phyloP scores from a whole-genome alignment of 2,113 vertebrate genomes.

The Ptilonorhynchus violaceus region DNA sequence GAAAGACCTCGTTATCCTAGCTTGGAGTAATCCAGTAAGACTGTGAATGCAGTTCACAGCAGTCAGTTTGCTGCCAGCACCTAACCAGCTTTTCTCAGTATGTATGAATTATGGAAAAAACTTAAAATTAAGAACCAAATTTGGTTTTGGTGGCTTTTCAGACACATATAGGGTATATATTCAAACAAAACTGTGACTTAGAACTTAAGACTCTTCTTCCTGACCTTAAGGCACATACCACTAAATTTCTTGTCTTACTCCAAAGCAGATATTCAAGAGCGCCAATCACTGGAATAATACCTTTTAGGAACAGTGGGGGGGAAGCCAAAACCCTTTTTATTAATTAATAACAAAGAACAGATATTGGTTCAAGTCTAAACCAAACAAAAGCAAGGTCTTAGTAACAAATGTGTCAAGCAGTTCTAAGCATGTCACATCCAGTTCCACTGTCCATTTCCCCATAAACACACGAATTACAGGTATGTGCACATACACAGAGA shows the following conservation, averaged over 20 bases:
- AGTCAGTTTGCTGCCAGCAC: background rate
- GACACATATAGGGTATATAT: background rate
- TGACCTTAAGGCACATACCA: background rate
- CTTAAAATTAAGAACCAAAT: background rate
- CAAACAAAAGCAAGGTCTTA: constrained; percentile 31
- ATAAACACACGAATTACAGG: background rate
- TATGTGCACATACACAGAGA: background rate
- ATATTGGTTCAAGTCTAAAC: background rate
- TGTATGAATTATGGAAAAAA: background rate
- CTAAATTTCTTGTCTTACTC: background rate
- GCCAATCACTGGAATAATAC: background rate
- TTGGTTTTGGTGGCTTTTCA: constrained; percentile 47
- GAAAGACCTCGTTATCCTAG: background rate
- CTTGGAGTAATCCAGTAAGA: background rate
- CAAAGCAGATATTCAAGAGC: background rate
- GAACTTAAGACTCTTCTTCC: background rate
- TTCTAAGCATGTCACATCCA: background rate
- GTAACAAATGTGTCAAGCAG: background rate
- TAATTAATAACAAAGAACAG: background rate
- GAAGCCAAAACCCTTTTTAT: background rate
- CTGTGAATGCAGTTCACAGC: background rate
- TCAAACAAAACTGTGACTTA: background rate
- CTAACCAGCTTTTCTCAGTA: background rate
- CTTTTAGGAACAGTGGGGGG: background rate
- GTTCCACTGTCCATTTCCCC: constrained; percentile 36